A percentile compares a stretch with the other conserved stretches of the same genome.
phyloP scores from a whole-genome alignment of 2,888 invertebrate species.

The Drosophila subsilvestris region DNA sequence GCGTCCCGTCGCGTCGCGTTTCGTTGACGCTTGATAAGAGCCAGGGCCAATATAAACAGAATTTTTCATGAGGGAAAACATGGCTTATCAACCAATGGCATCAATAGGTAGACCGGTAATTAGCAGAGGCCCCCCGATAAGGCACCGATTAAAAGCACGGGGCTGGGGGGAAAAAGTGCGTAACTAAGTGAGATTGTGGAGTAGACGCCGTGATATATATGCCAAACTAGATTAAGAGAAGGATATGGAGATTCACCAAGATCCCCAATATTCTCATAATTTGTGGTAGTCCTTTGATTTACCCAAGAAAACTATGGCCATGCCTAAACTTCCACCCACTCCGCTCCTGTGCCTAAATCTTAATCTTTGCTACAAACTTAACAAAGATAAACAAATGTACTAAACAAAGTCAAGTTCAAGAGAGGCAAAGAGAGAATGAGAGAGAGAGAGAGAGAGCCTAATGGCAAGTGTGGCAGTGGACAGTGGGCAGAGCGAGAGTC shows the following conservation, averaged over 20 bases:
- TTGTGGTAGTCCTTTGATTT: no score
- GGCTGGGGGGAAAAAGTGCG: background rate
- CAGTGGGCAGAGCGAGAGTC: conserved; percentile 3
- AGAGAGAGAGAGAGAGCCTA: conserved; percentile 3
- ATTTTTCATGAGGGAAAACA: conserved; percentile 34
- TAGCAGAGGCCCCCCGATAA: conserved; percentile 30
- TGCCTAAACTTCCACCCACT: background rate
- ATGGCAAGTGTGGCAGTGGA: no score
- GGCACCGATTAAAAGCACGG: background rate
- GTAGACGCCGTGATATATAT: background rate
- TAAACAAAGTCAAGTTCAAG: background rate
- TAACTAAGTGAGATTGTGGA: conserved; percentile 7
- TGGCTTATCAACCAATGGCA: conserved; percentile 39
- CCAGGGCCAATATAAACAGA: conserved; percentile 14
- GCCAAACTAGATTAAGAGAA: background rate
- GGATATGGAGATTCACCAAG: no score
- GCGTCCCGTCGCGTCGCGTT: background rate
- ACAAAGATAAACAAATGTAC: conserved; percentile 20
- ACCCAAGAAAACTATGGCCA: background rate
- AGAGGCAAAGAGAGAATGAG: background rate
- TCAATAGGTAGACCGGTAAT: conserved; percentile 25
- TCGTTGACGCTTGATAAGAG: conserved; percentile 43
- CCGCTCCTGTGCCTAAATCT: conserved; percentile 21
- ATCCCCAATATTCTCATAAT: no score
- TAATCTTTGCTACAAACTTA: background rate